Evolutionary conservation across 2,797 vertebrate genomes (phyloP), one percentile per base, ranked within the genome.

Genomic region (Parambassis ranga): DNA sequence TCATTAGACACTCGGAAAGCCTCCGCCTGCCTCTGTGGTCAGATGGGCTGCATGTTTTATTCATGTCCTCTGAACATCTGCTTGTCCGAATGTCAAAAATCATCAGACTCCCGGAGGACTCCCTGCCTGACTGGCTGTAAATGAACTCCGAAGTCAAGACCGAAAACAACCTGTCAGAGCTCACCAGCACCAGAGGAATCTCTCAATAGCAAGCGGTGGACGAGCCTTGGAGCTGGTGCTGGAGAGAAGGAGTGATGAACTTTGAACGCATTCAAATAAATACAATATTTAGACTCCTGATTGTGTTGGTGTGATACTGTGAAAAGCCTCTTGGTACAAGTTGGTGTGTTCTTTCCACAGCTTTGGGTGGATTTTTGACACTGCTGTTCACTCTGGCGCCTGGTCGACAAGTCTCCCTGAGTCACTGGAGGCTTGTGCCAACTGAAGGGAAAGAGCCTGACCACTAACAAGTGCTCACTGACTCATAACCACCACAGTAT

Each of bases 401-500:
- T 59, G 78, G 82, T 86, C 43, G 57, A 81, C 90, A 89, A 90
- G 87, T 87, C 81, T 79, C 71, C 81, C 79, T 92, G 91, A 92
- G 83, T 92, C 90, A 92, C 85, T 58, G 33, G 77, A 86, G 75
- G 75, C 65, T 72, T 13, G 51, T 78, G 91, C 90, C 91, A 92
- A 90, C 83, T 86, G 83, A 84, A 87, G 79, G 82, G 80, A 82
- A 81, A 81, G 81, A 89, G 80, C 48, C 79, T 81, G 83, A 87
- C 85, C 85, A 46, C 82, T 88, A 88, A 90, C 89, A 90, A 90
- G 89, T 87, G 81, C 80, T 89, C 88, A 82, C 81, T 91, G 92
- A 92, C 83, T 92, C 92, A 93, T 65, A 83, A 83, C 87, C 44
- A 20, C 68, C 61, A 70, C 87, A 88, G 84, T 85, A 88, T 87